Conservation (phyloP, 1,140 invertebrate genomes). For the Tetranychus cinnabarinus region DNA sequence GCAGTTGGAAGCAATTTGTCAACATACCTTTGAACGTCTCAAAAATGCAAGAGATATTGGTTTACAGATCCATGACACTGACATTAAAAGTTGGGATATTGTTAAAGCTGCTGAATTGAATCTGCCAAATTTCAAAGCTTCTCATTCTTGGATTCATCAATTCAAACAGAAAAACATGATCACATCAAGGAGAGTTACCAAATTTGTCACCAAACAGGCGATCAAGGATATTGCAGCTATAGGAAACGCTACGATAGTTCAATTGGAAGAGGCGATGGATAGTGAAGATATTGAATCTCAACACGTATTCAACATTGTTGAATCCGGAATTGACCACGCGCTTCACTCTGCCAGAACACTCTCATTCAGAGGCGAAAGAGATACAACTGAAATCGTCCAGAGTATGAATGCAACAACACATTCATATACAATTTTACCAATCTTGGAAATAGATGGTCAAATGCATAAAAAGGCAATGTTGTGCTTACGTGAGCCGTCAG, state of each 20-base stretch:
- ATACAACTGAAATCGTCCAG: background rate
- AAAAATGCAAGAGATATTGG: background rate
- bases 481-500: background rate
- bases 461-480: background rate
- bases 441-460: background rate
- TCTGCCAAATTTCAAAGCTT: background rate
- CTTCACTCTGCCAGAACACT: background rate
- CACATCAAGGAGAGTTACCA: background rate
- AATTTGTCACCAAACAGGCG: background rate
- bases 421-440: constrained; percentile 1
- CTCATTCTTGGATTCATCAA: background rate
- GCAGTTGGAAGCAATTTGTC: too few species aligned
- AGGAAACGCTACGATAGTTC: background rate
- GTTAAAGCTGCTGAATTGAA: background rate
- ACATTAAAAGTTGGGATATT: background rate
- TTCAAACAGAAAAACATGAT: background rate
- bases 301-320: background rate
- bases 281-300: background rate
- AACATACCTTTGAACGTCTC: too few species aligned
- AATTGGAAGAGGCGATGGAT: background rate
- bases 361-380: background rate
- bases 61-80: background rate
- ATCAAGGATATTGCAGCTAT: background rate
- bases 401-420: background rate
- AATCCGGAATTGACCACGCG: background rate